Evolutionary conservation across 2,888 invertebrate genomes (phyloP).

Genomic region (Anticlea derivata): DNA sequence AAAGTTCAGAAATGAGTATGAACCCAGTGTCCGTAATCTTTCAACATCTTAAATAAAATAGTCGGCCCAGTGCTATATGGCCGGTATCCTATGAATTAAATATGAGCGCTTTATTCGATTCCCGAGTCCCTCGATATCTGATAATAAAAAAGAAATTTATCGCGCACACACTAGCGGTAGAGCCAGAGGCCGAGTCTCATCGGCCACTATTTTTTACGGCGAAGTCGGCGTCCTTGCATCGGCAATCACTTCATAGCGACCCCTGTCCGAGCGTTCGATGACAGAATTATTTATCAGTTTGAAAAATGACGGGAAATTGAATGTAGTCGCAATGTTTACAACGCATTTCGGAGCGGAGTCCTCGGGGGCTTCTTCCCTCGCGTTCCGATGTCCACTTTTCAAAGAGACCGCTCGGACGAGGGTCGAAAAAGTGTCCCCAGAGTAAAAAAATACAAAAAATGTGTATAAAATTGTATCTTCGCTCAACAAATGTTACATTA

Average conservation of each 20-base stretch:
- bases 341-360: conserved; percentile 82
- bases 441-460: conserved; percentile 79
- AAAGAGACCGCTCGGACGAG: conserved; percentile 84
- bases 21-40: conserved; percentile 70
- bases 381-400: conserved; percentile 84
- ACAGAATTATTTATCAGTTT: conserved; percentile 85
- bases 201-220: conserved; percentile 80
- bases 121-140: conserved; percentile 84
- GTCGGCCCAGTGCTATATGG: conserved; percentile 78
- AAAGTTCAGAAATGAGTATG: conserved; percentile 57
- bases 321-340: conserved; percentile 85
- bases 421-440: conserved; percentile 84
- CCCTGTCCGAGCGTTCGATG: conserved; percentile 83
- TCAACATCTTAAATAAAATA: conserved; percentile 82
- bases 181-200: conserved; percentile 57
- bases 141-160: conserved; percentile 84
- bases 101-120: conserved; percentile 84
- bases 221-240: conserved; percentile 68
- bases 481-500: conserved; percentile 70
- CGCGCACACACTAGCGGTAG: conserved; percentile 70
- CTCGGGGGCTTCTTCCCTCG: conserved; percentile 82
- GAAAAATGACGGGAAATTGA: conserved; percentile 85
- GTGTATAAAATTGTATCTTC: conserved; percentile 74
- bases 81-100: conserved; percentile 84
- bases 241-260: conserved; percentile 83